Evolutionary conservation across 2,888 invertebrate species (phyloP).

Genomic region (Drosophila greeni): DNA sequence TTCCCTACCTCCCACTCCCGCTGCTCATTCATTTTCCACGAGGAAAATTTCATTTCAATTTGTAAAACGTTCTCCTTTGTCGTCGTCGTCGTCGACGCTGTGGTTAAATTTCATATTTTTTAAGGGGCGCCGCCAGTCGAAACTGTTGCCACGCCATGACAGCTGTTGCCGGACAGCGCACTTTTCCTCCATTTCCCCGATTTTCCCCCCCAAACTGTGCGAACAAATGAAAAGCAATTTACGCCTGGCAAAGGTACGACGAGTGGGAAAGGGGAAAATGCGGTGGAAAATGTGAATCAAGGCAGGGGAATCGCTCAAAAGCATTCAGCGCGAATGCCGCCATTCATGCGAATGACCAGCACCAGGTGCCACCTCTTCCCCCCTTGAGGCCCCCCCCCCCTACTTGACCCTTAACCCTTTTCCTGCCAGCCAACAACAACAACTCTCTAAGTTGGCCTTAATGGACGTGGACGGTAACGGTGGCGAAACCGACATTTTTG

Average conservation of each 20-base stretch:
- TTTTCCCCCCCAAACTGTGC: slow-evolving; percentile 2
- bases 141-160: slow-evolving; percentile 50
- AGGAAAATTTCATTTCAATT: slow-evolving; percentile 64
- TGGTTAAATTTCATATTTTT: slow-evolving; percentile 58
- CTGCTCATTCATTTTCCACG: slow-evolving; percentile 48
- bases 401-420: slow-evolving; percentile 16
- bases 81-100: slow-evolving; percentile 25
- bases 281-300: slow-evolving; percentile 52
- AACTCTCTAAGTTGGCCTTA: slow-evolving; percentile 60
- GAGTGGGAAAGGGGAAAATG: slow-evolving; percentile 15
- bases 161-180: slow-evolving; percentile 62
- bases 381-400: background rate
- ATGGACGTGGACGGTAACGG: slow-evolving; percentile 47
- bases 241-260: slow-evolving; percentile 42
- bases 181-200: background rate
- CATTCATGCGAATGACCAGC: slow-evolving; percentile 47
- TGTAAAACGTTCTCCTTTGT: slow-evolving; percentile 61
- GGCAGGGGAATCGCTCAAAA: slow-evolving; percentile 51
- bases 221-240: slow-evolving; percentile 72
- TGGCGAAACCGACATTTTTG: slow-evolving; percentile 58
- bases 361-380: slow-evolving; percentile 29
- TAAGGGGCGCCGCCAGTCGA: slow-evolving; percentile 21
- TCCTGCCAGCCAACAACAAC: slow-evolving; percentile 6
- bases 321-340: slow-evolving; percentile 41
- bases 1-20: background rate